Conservation (phyloP, 2,888 invertebrate genomes). For the Hypsopygia costalis region DNA sequence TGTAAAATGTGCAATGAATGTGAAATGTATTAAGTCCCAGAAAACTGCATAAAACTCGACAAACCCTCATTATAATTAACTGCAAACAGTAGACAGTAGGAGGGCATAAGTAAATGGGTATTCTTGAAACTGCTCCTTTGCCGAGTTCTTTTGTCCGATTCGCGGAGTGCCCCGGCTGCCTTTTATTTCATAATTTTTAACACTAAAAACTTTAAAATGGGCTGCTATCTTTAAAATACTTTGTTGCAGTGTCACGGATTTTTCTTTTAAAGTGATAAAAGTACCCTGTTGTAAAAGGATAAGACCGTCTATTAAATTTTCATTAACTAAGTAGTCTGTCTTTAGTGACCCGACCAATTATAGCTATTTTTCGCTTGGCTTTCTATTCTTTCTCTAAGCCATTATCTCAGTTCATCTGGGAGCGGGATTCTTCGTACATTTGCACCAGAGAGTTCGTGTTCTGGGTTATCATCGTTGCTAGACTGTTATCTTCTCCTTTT, state of each 20-base stretch:
- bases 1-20: conserved; percentile 4
- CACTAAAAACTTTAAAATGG: not conserved
- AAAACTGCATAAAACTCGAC: conserved; percentile 6
- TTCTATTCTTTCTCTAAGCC: too few relatives aligned
- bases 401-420: too few relatives aligned
- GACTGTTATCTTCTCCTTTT: too few relatives aligned
- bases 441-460: too few relatives aligned
- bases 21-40: conserved; percentile 2
- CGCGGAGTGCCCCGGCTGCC: conserved; percentile 1
- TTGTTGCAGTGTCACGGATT: not conserved
- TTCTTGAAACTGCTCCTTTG: conserved; percentile 8
- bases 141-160: conserved; percentile 4
- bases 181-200: conserved; percentile 2
- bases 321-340: too few relatives aligned
- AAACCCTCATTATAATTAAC: conserved; percentile 8
- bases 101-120: conserved; percentile 3
- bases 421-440: too few relatives aligned
- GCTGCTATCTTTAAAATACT: not conserved
- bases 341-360: too few relatives aligned
- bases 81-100: conserved; percentile 6
- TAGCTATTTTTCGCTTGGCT: too few relatives aligned
- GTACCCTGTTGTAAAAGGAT: too few relatives aligned
- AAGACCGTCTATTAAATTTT: too few relatives aligned
- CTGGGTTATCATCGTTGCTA: too few relatives aligned
- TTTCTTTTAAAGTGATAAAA: too few relatives aligned